Evolutionary conservation across 2,113 vertebrate species (phyloP).

Genomic region (Sturnus vulgaris): DNA sequence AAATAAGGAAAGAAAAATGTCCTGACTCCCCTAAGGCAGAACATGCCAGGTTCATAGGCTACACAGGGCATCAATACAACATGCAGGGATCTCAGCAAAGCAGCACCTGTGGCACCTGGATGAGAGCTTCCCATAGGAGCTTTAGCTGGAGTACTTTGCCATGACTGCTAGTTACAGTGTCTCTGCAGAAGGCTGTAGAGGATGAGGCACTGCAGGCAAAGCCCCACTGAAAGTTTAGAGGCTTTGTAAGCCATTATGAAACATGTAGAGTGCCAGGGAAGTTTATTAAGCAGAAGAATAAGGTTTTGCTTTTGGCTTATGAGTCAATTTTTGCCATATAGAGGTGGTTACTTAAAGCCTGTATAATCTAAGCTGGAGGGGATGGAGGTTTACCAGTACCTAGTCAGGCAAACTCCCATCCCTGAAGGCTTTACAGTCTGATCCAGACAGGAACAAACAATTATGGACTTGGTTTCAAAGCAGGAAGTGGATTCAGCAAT

Average conservation of each 20-base stretch:
- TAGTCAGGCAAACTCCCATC: neutral
- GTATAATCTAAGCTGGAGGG: neutral
- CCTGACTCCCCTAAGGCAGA: neutral
- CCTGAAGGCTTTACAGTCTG: slow-evolving; percentile 25
- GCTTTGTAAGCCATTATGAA: neutral
- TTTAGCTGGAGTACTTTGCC: neutral
- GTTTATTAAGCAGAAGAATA: neutral
- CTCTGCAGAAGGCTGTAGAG: neutral
- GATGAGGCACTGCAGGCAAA: neutral
- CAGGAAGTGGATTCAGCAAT: slow-evolving; percentile 11
- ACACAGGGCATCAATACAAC: neutral
- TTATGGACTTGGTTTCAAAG: slow-evolving; percentile 11
- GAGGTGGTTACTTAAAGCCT: neutral
- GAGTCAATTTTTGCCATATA: neutral
- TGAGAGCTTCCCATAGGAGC: neutral
- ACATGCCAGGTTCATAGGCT: neutral
- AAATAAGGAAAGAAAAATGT: neutral
- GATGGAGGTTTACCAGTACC: slow-evolving; percentile 6
- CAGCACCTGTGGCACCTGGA: neutral
- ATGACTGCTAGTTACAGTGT: rapidly evolving
- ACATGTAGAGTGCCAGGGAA: rapidly evolving
- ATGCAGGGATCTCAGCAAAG: neutral
- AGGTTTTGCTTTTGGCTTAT: neutral
- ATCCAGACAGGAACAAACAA: slow-evolving; percentile 37
- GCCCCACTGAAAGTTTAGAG: neutral